Conservation (phyloP, 2,797 vertebrate species). For the Gymnothorax reevesii region DNA sequence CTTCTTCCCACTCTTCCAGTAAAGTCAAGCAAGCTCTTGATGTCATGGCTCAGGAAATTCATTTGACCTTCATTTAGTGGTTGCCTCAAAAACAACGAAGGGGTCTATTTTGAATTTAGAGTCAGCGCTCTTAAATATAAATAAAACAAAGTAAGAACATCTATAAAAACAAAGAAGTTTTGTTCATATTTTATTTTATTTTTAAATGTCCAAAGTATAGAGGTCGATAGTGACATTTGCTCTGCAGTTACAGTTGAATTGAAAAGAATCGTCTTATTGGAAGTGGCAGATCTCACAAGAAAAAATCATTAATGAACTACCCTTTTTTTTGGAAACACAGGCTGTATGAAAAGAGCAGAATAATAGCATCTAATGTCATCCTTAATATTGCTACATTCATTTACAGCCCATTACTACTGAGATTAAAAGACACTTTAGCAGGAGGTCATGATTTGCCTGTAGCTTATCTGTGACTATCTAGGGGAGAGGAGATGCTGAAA, state of each 20-base stretch:
- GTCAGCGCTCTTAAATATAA: neutral
- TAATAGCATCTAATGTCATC: neutral
- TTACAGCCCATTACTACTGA: neutral
- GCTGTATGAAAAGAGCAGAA: neutral
- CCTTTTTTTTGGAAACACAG: neutral
- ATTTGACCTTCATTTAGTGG: conserved; percentile 29
- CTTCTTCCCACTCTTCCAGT: conserved; percentile 40
- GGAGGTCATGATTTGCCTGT: conserved; percentile 31
- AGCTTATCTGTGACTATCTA: conserved; percentile 29
- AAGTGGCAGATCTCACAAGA: neutral
- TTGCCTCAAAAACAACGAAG: conserved; percentile 32
- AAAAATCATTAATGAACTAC: conserved; percentile 1
- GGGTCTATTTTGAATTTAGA: conserved; percentile 22
- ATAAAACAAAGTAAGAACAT: neutral
- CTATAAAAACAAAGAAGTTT: neutral
- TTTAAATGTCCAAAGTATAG: neutral
- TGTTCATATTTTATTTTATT: neutral
- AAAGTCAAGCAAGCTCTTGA: conserved; percentile 42
- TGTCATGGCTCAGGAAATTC: conserved; percentile 43
- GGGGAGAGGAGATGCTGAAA: conserved; percentile 57
- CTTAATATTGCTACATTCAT: neutral
- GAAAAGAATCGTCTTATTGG: neutral
- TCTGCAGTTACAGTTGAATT: neutral
- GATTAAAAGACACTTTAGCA: neutral
- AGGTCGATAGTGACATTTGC: neutral